Evolutionary conservation across 2,113 vertebrate species (phyloP).

Genomic region (Arothron firmamentum): DNA sequence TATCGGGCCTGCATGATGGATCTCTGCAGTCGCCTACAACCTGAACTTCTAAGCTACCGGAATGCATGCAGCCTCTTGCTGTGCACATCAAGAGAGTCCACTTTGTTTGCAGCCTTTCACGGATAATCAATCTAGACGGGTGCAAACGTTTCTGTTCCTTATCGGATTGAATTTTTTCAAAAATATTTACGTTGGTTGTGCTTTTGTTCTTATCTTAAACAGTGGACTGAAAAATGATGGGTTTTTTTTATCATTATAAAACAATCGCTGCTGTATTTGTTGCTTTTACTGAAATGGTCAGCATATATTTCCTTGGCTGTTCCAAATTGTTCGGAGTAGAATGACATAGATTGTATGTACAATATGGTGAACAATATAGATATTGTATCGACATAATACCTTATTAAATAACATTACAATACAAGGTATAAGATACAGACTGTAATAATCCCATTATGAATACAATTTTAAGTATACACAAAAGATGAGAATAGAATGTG

Average conservation of each 20-base stretch:
- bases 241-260: constrained; percentile 33
- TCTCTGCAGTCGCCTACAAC: constrained; percentile 59
- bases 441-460: no score
- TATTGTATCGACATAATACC: no score
- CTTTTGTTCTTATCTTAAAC: constrained; percentile 30
- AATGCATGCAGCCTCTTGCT: constrained; percentile 62
- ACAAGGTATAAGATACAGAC: no score
- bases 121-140: constrained; percentile 55
- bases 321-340: no score
- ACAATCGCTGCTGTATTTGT: constrained; percentile 4
- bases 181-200: constrained; percentile 10
- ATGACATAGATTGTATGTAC: no score
- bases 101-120: constrained; percentile 62
- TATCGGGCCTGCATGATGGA: constrained; percentile 66
- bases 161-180: constrained; percentile 24
- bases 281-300: not conserved
- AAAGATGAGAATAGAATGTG: no score
- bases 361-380: no score
- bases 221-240: constrained; percentile 10
- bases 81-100: constrained; percentile 51
- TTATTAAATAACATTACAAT: no score
- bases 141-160: constrained; percentile 37
- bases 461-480: no score
- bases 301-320: no score
- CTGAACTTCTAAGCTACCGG: constrained; percentile 61